phyloP scores from a whole-genome alignment of 92 coral and sea anemone genomes.

The Zoanthus gigantus region DNA sequence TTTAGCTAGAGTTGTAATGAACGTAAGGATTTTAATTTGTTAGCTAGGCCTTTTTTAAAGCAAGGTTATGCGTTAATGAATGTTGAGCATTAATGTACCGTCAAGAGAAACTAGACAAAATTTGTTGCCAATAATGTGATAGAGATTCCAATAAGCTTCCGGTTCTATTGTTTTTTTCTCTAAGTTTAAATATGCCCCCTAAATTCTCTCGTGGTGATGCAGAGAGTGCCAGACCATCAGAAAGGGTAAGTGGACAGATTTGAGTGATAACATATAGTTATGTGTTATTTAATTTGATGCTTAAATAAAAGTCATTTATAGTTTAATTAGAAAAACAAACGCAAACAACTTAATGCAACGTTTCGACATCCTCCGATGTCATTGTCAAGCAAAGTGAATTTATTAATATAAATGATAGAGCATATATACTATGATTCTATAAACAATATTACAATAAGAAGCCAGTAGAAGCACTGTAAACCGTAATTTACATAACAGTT shows the following conservation, averaged over 20 bases:
- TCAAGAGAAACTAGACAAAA: neutral
- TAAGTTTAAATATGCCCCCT: constrained; percentile 67
- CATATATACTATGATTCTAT: no score
- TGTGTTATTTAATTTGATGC: neutral
- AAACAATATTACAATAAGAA: no score
- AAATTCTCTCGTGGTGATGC: constrained; percentile 82
- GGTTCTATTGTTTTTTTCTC: neutral
- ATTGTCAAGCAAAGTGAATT: no score
- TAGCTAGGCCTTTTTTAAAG: neutral
- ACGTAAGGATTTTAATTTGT: no score
- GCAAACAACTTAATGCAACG: no score
- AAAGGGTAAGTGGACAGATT: constrained; percentile 76
- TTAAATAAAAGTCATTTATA: neutral
- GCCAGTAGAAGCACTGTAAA: no score
- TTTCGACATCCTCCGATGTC: no score
- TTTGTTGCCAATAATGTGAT: neutral
- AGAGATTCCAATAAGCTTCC: neutral
- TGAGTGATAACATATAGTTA: neutral
- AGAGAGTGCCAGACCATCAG: constrained; percentile 73
- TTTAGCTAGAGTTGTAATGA: neutral
- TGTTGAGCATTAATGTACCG: neutral
- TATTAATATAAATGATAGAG: no score
- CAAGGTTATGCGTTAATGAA: neutral
- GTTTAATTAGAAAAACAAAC: neutral
- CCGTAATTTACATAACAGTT: no score